These are phyloP conservation scores for Temnothorax unifasciatus DNA, from an alignment of 2,888 invertebrate species.

Conservation along the genomic window DNA sequence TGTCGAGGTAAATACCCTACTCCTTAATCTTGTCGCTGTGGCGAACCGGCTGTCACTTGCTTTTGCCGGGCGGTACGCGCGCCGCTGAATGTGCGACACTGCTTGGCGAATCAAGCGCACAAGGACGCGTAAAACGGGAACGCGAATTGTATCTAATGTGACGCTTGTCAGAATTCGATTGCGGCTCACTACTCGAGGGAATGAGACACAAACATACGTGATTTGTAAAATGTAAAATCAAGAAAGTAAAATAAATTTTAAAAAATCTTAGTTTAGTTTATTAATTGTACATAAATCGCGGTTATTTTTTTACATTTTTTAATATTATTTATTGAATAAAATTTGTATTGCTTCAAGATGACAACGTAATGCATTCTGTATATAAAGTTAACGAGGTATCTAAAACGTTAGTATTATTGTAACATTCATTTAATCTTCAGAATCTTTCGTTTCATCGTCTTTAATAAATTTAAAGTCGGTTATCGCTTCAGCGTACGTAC, in stretches of 20 bases:
- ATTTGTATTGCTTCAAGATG: neutral
- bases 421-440: neutral
- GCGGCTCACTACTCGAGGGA: neutral
- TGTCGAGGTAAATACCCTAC: constrained; percentile 77
- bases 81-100: constrained; percentile 55
- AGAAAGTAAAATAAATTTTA: neutral
- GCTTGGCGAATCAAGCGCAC: constrained; percentile 40
- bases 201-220: neutral
- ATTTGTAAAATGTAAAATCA: constrained; percentile 8
- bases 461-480: constrained; percentile 26
- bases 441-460: neutral
- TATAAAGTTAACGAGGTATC: neutral
- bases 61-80: constrained; percentile 60
- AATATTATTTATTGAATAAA: neutral
- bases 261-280: neutral
- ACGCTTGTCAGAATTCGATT: constrained; percentile 38
- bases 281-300: neutral
- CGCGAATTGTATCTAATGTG: constrained; percentile 39
- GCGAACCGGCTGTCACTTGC: constrained; percentile 69
- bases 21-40: constrained; percentile 78
- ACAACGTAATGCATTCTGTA: neutral
- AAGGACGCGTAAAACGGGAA: constrained; percentile 6
- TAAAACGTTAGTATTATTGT: neutral
- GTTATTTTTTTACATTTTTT: neutral
- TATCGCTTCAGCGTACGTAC: no score